A percentile compares a stretch with the other conserved stretches of the same genome.
phyloP scores from a whole-genome alignment of 1,140 invertebrate genomes.

The Rhyzopertha dominica region DNA sequence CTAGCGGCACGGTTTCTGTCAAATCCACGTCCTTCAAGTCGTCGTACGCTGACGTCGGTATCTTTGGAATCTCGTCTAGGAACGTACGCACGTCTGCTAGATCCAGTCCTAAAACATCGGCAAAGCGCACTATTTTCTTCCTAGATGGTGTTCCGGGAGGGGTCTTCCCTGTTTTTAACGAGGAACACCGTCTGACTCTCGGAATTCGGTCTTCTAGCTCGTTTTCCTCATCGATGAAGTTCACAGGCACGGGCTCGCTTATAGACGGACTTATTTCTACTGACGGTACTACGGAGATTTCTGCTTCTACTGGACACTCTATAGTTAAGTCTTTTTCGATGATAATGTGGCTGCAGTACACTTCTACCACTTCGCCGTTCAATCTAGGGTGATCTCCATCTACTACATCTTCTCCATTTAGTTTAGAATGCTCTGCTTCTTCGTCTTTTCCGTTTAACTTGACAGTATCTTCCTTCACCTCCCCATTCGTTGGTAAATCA shows the following conservation, averaged over 20 bases:
- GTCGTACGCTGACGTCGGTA: slow-evolving; percentile 79
- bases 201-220: slow-evolving; percentile 55
- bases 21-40: slow-evolving; percentile 59
- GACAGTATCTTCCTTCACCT: slow-evolving; percentile 18
- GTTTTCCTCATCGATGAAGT: slow-evolving; percentile 12
- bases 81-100: slow-evolving; percentile 86
- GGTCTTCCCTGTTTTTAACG: slow-evolving; percentile 85
- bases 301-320: slow-evolving; percentile 3
- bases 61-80: slow-evolving; percentile 80
- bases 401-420: too few relatives aligned
- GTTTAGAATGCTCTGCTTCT: slow-evolving; percentile 5
- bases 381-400: slow-evolving; percentile 1
- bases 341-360: slow-evolving; percentile 2
- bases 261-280: too few relatives aligned
- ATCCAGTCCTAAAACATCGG: slow-evolving; percentile 89
- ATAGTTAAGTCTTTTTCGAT: slow-evolving; percentile 5
- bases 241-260: too few relatives aligned
- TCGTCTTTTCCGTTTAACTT: slow-evolving; percentile 19
- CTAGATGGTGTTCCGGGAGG: slow-evolving; percentile 81
- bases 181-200: slow-evolving; percentile 72
- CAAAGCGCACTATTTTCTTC: slow-evolving; percentile 94
- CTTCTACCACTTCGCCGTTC: slow-evolving; percentile 1
- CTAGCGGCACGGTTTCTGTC: slow-evolving; percentile 12
- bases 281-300: too few relatives aligned
- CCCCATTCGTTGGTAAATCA: neutral